These are phyloP conservation scores for Corythornis leucogaster DNA, from an alignment of 2,797 vertebrate genomes.

Conservation along the genomic window DNA sequence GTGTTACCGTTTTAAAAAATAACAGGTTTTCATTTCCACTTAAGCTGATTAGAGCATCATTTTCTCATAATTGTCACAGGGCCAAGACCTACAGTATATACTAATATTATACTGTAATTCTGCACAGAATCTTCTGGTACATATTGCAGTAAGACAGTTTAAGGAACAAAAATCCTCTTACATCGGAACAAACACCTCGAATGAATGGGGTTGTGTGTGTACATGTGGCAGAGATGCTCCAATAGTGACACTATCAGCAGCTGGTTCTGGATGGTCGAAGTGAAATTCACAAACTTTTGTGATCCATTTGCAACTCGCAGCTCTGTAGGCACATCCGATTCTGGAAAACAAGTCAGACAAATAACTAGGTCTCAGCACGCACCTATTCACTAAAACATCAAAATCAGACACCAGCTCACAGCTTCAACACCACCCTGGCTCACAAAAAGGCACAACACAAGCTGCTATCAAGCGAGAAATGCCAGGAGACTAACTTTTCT, in stretches of 20 bases:
- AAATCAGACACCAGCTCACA: rapidly evolving
- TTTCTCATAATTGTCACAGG: neutral
- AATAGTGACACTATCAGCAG: slow-evolving; percentile 93
- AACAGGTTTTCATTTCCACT: neutral
- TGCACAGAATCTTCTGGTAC: neutral
- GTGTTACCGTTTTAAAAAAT: neutral
- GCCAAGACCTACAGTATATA: neutral
- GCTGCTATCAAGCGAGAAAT: neutral
- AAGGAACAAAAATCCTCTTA: neutral
- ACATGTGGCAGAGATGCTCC: slow-evolving; percentile 94
- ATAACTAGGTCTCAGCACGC: rapidly evolving
- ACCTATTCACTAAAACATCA: rapidly evolving
- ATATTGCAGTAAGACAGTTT: neutral
- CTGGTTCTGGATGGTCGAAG: slow-evolving; percentile 93
- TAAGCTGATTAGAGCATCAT: neutral
- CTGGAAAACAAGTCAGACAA: slow-evolving; percentile 69
- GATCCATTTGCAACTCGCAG: slow-evolving; percentile 83
- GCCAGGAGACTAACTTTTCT: neutral
- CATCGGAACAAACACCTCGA: slow-evolving; percentile 90
- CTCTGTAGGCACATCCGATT: slow-evolving; percentile 87
- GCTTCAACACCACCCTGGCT: neutral
- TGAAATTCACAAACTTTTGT: slow-evolving; percentile 84
- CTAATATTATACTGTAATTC: neutral
- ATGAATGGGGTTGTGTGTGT: slow-evolving; percentile 86
- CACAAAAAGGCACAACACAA: neutral